Conservation (phyloP, 2,113 vertebrate species). For the Plecotus auritus region DNA sequence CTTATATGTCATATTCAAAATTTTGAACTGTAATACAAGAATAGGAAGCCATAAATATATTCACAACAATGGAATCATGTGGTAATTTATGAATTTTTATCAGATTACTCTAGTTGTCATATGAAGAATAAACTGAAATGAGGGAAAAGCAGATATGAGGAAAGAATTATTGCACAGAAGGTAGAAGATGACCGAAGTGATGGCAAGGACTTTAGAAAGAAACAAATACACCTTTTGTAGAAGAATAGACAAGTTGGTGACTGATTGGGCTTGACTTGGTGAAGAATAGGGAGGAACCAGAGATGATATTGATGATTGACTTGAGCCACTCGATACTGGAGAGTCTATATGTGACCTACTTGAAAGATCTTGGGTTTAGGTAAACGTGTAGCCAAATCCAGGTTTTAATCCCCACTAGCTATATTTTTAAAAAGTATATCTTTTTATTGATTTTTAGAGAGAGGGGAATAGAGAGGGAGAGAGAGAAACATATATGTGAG, state of each 20-base stretch:
- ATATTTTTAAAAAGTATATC: too few species aligned
- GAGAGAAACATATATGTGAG: too few species aligned
- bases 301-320: not conserved
- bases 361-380: not conserved
- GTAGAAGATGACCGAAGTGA: not conserved
- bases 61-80: not conserved
- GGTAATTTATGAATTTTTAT: not conserved
- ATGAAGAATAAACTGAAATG: not conserved
- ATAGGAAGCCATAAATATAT: not conserved
- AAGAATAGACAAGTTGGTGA: not conserved
- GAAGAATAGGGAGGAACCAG: not conserved
- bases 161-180: not conserved
- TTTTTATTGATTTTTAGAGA: too few species aligned
- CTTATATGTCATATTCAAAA: not conserved
- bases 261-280: not conserved
- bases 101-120: not conserved
- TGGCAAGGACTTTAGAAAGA: not conserved
- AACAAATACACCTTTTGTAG: not conserved
- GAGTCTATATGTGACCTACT: not conserved
- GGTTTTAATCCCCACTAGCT: not conserved
- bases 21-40: not conserved
- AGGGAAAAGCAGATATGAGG: not conserved
- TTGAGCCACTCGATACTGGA: not conserved
- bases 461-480: too few species aligned
- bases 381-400: not conserved